Conservation (phyloP, 2,797 vertebrate genomes). For the Anabas testudineus region DNA sequence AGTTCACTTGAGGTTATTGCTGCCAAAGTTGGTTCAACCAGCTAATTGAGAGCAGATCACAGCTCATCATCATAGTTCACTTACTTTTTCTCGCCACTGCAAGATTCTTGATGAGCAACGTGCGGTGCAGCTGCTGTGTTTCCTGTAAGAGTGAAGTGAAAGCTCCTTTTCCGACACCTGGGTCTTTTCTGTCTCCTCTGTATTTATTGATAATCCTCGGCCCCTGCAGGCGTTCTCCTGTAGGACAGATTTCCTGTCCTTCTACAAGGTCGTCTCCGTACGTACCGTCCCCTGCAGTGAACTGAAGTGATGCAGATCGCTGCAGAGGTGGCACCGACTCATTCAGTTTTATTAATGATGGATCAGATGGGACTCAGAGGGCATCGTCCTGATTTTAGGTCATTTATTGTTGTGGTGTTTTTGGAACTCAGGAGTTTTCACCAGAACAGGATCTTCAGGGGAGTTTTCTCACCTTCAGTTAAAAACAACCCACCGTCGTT, state of each 20-base stretch:
- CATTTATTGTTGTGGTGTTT: background rate
- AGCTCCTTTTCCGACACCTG: background rate
- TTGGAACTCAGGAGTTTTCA: no score
- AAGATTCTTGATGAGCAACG: background rate
- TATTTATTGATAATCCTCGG: constrained; percentile 32
- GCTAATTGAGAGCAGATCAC: no score
- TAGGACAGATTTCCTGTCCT: constrained; percentile 16
- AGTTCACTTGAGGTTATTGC: no score
- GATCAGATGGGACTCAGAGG: constrained; percentile 30
- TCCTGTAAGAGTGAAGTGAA: background rate
- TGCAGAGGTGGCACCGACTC: constrained; percentile 29
- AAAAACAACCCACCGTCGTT: no score
- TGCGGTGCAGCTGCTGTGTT: background rate
- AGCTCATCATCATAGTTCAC: no score
- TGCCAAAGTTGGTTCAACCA: no score
- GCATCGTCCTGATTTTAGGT: constrained; percentile 1
- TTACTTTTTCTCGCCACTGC: no score
- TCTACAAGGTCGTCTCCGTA: constrained; percentile 38
- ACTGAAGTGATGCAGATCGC: constrained; percentile 18
- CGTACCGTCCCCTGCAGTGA: constrained; percentile 32
- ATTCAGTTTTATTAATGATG: constrained; percentile 37
- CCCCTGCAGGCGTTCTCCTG: constrained; percentile 1
- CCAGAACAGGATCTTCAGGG: no score
- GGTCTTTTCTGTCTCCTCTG: background rate
- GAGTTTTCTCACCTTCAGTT: no score